Percentiles rank a stretch among this genome's conserved stretches.
Evolutionary conservation across 2,888 invertebrate species (phyloP).

Genomic region (Eumerus sabulonum): DNA sequence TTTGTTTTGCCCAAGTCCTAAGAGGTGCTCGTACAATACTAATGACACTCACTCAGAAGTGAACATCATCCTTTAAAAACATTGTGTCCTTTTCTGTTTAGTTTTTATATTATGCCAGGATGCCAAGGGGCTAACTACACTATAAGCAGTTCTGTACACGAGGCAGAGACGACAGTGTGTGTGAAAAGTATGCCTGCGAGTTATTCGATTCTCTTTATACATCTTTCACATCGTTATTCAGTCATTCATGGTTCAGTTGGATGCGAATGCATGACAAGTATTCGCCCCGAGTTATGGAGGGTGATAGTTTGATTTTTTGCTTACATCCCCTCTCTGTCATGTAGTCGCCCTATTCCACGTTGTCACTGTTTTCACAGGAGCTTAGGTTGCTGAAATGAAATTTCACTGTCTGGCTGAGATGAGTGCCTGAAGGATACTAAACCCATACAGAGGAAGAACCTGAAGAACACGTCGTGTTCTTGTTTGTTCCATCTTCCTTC

Average conservation of each 20-base stretch:
- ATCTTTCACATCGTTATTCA: slow-evolving; percentile 49
- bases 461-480: slow-evolving; percentile 9
- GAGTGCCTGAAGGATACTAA: slow-evolving; percentile 16
- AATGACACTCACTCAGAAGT: slow-evolving; percentile 27
- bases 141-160: slow-evolving; percentile 23
- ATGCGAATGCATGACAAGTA: slow-evolving; percentile 62
- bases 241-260: slow-evolving; percentile 63
- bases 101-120: neutral
- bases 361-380: neutral
- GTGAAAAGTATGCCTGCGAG: slow-evolving; percentile 47
- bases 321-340: neutral
- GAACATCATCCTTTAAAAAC: slow-evolving; percentile 61
- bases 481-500: slow-evolving; percentile 1
- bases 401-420: slow-evolving; percentile 19
- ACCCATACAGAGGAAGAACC: slow-evolving; percentile 30
- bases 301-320: neutral
- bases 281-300: slow-evolving; percentile 45
- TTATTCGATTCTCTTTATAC: slow-evolving; percentile 52
- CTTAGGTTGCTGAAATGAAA: slow-evolving; percentile 27
- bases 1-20: too few relatives aligned
- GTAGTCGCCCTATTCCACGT: neutral
- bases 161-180: slow-evolving; percentile 38
- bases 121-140: slow-evolving; percentile 20
- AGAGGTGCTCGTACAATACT: too few relatives aligned
- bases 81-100: slow-evolving; percentile 42